phyloP scores from a whole-genome alignment of 2,888 invertebrate species.

The Chloroclysta siterata region DNA sequence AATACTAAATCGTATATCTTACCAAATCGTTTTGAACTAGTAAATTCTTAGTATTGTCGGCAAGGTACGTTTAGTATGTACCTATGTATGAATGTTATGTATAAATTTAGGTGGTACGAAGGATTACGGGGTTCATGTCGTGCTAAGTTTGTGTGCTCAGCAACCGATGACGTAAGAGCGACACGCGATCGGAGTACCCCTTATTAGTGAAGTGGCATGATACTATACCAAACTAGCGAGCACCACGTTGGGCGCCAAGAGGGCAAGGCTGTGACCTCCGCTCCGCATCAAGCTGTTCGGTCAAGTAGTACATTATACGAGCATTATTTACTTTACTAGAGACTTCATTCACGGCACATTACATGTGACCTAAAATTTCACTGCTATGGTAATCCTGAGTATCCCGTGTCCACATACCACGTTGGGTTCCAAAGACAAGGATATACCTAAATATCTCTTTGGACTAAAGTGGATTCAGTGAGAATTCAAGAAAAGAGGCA shows the following conservation, averaged over 20 bases:
- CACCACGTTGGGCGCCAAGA: constrained; percentile 59
- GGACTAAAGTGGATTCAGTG: neutral
- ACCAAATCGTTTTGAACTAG: neutral
- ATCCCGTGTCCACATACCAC: neutral
- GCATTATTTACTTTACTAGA: constrained; percentile 42
- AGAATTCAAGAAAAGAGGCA: neutral
- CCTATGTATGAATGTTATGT: neutral
- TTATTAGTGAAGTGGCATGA: constrained; percentile 44
- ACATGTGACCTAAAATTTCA: neutral
- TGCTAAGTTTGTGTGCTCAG: constrained; percentile 48
- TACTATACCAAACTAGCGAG: constrained; percentile 31
- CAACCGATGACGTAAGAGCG: constrained; percentile 53
- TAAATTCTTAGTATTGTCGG: constrained; percentile 4
- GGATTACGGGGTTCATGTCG: constrained; percentile 38
- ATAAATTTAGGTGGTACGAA: constrained; percentile 28
- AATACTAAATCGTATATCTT: neutral
- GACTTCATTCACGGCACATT: constrained; percentile 26
- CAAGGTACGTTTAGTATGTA: constrained; percentile 11
- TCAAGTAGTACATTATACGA: constrained; percentile 44
- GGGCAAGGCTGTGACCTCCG: constrained; percentile 65
- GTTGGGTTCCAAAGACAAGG: neutral
- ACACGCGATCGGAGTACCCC: constrained; percentile 54
- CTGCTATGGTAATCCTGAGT: neutral
- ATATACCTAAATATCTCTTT: too few species aligned
- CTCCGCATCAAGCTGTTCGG: constrained; percentile 32